phyloP scores from a whole-genome alignment of 2,888 invertebrate species.

The Suillia variegata region DNA sequence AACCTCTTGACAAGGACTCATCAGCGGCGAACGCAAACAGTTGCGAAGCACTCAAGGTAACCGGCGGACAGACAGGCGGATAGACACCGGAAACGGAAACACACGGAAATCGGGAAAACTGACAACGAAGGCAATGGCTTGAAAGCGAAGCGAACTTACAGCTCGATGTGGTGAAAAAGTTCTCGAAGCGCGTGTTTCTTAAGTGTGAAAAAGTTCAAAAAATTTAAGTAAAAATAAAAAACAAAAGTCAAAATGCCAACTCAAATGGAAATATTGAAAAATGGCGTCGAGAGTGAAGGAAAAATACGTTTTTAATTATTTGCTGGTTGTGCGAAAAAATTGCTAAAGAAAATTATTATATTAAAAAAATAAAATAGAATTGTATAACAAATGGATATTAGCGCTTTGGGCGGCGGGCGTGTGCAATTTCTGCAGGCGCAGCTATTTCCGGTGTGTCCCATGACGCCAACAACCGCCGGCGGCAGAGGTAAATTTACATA shows the following conservation, averaged over 20 bases:
- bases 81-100: not conserved
- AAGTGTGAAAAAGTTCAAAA: not conserved
- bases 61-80: not conserved
- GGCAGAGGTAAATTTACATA: slow-evolving; percentile 47
- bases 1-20: slow-evolving; percentile 5
- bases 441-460: slow-evolving; percentile 58
- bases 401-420: slow-evolving; percentile 45
- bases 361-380: not conserved
- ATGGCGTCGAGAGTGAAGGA: not conserved
- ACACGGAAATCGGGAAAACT: not conserved
- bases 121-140: not conserved
- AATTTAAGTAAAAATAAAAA: not conserved
- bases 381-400: slow-evolving; percentile 37
- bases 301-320: not conserved
- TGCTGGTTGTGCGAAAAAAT: not conserved
- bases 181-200: not conserved
- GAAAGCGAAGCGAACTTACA: no score
- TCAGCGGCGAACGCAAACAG: slow-evolving; percentile 8
- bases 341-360: not conserved
- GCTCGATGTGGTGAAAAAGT: no score
- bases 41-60: slow-evolving; percentile 4
- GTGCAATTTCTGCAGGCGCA: slow-evolving; percentile 60
- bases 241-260: not conserved
- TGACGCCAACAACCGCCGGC: slow-evolving; percentile 41
- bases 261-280: not conserved